A percentile compares a stretch with the other conserved stretches of the same genome.
Evolutionary conservation across 2,113 vertebrate genomes (phyloP).

Genomic region (Platysternon megacephalum): DNA sequence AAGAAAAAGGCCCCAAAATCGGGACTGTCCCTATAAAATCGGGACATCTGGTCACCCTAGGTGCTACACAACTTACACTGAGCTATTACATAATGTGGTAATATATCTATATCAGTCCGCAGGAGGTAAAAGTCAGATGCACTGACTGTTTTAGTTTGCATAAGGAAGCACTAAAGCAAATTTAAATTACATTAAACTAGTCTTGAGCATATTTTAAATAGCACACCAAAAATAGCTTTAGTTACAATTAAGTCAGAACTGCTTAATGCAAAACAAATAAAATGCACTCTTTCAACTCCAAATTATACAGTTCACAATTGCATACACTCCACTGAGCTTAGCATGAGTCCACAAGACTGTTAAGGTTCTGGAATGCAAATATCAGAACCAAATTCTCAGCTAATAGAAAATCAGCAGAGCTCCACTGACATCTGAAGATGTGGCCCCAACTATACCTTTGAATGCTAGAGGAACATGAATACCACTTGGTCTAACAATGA

Average conservation of each 20-base stretch:
- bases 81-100: neutral
- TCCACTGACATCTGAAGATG: neutral
- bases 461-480: neutral
- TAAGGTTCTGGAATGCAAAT: neutral
- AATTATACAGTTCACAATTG: neutral
- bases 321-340: neutral
- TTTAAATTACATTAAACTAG: neutral
- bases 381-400: neutral
- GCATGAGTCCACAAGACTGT: neutral
- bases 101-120: neutral
- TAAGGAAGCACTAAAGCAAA: neutral
- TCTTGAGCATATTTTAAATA: neutral
- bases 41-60: no score
- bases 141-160: accelerated
- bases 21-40: no score
- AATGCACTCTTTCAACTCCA: neutral
- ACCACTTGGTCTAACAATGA: neutral
- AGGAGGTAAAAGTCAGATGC: neutral
- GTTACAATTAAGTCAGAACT: neutral
- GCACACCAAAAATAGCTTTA: neutral
- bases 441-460: neutral
- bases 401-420: neutral
- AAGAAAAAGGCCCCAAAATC: no score
- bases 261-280: neutral
- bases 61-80: accelerated